Evolutionary conservation across 2,888 invertebrate species (phyloP).

Genomic region (Drosophila tripunctata): DNA sequence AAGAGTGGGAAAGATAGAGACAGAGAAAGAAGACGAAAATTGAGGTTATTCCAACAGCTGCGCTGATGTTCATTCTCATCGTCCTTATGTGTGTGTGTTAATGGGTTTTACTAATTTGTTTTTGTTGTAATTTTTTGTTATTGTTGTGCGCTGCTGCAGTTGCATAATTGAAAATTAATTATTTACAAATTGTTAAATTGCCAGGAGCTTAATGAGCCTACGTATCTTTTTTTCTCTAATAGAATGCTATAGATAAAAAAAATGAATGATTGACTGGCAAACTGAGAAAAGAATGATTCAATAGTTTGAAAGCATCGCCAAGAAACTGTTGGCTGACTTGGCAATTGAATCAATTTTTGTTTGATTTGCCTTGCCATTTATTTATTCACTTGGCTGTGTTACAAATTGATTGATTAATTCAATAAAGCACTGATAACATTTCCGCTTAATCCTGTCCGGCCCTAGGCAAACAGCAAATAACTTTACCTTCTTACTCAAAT

Average conservation of each 20-base stretch:
- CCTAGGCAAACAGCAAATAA: slow-evolving; percentile 17
- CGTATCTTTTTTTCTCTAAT: not conserved
- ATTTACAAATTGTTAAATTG: slow-evolving; percentile 76
- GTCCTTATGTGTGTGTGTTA: slow-evolving; percentile 53
- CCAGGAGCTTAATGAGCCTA: slow-evolving; percentile 44
- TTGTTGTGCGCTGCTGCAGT: slow-evolving; percentile 32
- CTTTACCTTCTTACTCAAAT: not conserved
- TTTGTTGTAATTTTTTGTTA: not conserved
- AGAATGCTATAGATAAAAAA: slow-evolving; percentile 50
- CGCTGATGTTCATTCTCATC: slow-evolving; percentile 6
- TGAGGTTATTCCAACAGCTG: slow-evolving; percentile 44
- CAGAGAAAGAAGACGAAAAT: not conserved
- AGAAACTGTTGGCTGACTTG: not conserved
- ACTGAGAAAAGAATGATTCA: not conserved
- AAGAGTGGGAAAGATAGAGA: not conserved
- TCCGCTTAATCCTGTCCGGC: slow-evolving; percentile 9
- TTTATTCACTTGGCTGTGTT: slow-evolving; percentile 41
- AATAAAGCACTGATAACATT: slow-evolving; percentile 60
- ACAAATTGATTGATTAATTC: slow-evolving; percentile 73
- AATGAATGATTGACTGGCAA: slow-evolving; percentile 4
- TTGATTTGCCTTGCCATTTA: slow-evolving; percentile 36
- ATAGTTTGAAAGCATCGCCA: slow-evolving; percentile 6
- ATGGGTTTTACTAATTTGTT: slow-evolving; percentile 57
- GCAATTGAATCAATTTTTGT: slow-evolving; percentile 37
- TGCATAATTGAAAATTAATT: slow-evolving; percentile 78